Evolutionary conservation across 2,888 invertebrate species (phyloP).

Genomic region (Tachina fera): DNA sequence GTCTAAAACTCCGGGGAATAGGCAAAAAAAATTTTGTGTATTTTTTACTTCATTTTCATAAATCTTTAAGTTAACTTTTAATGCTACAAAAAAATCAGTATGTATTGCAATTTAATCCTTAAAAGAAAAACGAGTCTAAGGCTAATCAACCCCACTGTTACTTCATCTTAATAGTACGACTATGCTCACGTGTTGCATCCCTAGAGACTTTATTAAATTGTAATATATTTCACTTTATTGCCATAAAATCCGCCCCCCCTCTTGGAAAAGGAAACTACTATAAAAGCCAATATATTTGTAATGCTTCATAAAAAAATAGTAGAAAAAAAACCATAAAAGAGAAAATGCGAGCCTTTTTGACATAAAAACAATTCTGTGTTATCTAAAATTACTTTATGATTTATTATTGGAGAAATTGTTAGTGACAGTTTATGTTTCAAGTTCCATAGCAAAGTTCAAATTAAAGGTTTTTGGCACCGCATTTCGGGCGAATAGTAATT

Average conservation of each 20-base stretch:
- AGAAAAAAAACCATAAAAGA: background rate
- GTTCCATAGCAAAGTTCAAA: background rate
- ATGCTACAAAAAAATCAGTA: too few species aligned
- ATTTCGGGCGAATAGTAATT: background rate
- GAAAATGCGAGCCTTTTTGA: slow-evolving; percentile 38
- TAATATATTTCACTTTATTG: slow-evolving; percentile 43
- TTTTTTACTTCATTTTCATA: background rate
- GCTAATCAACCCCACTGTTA: slow-evolving; percentile 6
- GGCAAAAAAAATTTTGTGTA: too few species aligned
- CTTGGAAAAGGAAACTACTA: slow-evolving; percentile 30
- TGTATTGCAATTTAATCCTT: slow-evolving; percentile 1
- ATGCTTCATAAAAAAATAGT: slow-evolving; percentile 15
- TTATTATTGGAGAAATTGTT: slow-evolving; percentile 54
- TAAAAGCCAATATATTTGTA: slow-evolving; percentile 46
- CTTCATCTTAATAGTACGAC: slow-evolving; percentile 53
- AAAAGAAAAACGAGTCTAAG: background rate
- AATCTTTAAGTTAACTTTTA: background rate
- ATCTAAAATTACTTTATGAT: slow-evolving; percentile 66
- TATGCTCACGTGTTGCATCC: slow-evolving; percentile 80
- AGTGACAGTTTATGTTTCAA: slow-evolving; percentile 48
- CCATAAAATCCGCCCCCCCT: slow-evolving; percentile 28
- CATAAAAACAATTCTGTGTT: slow-evolving; percentile 41
- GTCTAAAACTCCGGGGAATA: background rate
- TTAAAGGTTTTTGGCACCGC: background rate
- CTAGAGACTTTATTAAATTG: slow-evolving; percentile 80